Percentiles rank a stretch among this genome's conserved stretches.
phyloP scores from a whole-genome alignment of 2,113 vertebrate genomes.

The Podocnemis expansa region DNA sequence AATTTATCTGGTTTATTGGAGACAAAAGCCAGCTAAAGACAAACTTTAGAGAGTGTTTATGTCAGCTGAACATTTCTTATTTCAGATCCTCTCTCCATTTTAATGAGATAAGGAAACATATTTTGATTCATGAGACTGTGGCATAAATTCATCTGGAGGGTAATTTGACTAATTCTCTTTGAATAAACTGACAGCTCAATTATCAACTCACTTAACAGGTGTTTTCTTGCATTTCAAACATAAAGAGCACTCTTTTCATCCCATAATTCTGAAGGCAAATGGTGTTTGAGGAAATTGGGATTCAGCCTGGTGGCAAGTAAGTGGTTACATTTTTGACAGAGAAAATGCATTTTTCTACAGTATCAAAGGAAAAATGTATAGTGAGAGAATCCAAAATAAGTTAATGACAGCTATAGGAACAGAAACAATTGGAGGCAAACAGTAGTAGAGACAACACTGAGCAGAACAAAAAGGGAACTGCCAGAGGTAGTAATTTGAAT shows the following conservation, averaged over 20 bases:
- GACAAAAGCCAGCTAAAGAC: neutral
- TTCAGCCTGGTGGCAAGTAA: neutral
- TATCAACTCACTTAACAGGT: constrained; percentile 46
- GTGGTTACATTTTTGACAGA: neutral
- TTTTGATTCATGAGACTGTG: neutral
- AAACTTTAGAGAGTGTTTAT: neutral
- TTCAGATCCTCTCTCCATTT: neutral
- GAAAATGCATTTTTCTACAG: neutral
- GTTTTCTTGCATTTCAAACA: constrained; percentile 54
- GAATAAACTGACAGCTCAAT: neutral
- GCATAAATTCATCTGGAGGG: neutral
- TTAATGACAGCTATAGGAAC: neutral
- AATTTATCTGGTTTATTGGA: neutral
- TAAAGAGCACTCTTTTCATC: neutral
- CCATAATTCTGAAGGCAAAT: neutral
- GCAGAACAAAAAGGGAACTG: neutral
- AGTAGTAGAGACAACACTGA: neutral
- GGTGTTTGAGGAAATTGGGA: neutral
- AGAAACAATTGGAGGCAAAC: constrained; percentile 6
- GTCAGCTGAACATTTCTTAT: neutral
- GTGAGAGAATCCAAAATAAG: neutral
- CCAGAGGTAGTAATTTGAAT: neutral
- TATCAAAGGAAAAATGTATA: neutral
- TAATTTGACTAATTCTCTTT: constrained; percentile 30
- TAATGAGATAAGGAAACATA: neutral